A percentile compares a stretch with the other conserved stretches of the same genome.
Conservation (phyloP, 2,888 invertebrate species). For the Lissonota sp. region DNA sequence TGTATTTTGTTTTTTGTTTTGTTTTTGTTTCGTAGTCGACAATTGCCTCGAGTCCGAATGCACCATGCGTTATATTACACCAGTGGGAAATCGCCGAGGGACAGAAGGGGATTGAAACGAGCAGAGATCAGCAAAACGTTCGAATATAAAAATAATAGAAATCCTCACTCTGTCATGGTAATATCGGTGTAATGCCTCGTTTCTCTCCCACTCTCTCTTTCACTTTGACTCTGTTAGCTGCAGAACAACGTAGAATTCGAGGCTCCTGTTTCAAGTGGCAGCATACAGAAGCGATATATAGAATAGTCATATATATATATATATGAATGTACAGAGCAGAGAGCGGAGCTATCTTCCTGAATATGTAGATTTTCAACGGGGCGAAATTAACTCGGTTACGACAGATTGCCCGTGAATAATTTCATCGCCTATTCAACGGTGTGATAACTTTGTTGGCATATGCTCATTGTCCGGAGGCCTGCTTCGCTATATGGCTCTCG, state of each 20-base stretch:
- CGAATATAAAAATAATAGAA: constrained; percentile 23
- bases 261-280: constrained; percentile 17
- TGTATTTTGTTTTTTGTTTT: neutral
- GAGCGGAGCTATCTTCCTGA: constrained; percentile 67
- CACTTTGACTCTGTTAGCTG: constrained; percentile 9
- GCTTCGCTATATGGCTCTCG: constrained; percentile 40
- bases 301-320: constrained; percentile 7
- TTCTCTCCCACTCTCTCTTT: constrained; percentile 13
- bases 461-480: constrained; percentile 74
- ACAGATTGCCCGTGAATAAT: constrained; percentile 82
- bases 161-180: constrained; percentile 3
- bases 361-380: constrained; percentile 72
- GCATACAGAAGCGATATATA: constrained; percentile 17
- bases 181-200: constrained; percentile 44
- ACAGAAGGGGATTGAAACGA: neutral
- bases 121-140: neutral
- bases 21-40: constrained; percentile 2
- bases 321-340: constrained; percentile 19
- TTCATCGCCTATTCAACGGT: constrained; percentile 79
- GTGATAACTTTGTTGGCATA: constrained; percentile 81
- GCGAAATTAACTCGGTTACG: constrained; percentile 80
- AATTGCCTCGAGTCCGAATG: constrained; percentile 24
- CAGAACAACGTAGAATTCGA: constrained; percentile 28
- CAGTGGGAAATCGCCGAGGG: constrained; percentile 23
- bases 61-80: constrained; percentile 15